A percentile compares a stretch with the other conserved stretches of the same genome.
These are phyloP conservation scores for Blastobasis adustella DNA, from an alignment of 2,888 invertebrate genomes.

Conservation along the genomic window DNA sequence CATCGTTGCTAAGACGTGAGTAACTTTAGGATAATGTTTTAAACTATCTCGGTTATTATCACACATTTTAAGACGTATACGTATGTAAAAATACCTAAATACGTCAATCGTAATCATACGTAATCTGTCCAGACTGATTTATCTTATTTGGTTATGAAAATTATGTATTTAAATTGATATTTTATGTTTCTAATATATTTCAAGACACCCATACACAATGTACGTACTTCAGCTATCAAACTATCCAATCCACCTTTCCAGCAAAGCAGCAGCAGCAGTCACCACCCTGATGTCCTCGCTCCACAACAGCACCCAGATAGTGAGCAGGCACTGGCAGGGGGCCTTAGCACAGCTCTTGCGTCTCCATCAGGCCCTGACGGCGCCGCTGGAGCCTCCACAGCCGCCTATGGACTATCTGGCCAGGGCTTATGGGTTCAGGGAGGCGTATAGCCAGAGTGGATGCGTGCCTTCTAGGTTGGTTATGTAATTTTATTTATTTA, in stretches of 20 bases:
- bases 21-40: no score
- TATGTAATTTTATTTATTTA: not conserved
- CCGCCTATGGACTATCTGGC: constrained; percentile 80
- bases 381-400: constrained; percentile 73
- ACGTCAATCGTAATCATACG: no score
- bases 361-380: constrained; percentile 68
- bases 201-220: no score
- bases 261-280: constrained; percentile 52
- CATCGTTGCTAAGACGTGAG: constrained; percentile 78
- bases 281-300: constrained; percentile 26
- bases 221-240: no score
- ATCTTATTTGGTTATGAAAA: no score
- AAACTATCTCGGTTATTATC: no score
- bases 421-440: constrained; percentile 75
- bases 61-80: no score
- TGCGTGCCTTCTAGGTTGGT: constrained; percentile 78
- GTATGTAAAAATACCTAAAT: no score
- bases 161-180: no score
- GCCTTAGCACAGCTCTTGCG: constrained; percentile 77
- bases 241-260: constrained; percentile 14
- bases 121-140: no score
- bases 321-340: constrained; percentile 59
- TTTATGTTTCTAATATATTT: no score
- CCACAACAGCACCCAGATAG: constrained; percentile 24
- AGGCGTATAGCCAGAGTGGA: constrained; percentile 80